Percentiles rank a stretch among this genome's conserved stretches.
phyloP scores from a whole-genome alignment of 2,888 invertebrate species.

The Trachelus troglodyta region DNA sequence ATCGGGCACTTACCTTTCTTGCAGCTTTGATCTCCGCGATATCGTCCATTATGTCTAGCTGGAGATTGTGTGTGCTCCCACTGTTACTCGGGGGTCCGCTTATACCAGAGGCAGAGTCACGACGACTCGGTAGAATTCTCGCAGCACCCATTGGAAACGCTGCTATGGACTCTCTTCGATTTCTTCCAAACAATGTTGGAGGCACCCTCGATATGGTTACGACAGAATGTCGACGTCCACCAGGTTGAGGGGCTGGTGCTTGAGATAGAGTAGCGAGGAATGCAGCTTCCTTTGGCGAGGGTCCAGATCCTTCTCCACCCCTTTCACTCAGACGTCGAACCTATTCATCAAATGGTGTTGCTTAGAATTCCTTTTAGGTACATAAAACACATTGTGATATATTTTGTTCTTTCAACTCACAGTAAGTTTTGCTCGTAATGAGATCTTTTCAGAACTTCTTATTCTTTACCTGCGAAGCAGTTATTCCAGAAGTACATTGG shows the following conservation, averaged over 20 bases:
- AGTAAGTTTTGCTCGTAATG: not conserved
- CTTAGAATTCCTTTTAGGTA: conserved; percentile 11
- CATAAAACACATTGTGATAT: not conserved
- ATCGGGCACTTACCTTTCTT: conserved; percentile 69
- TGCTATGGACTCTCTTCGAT: conserved; percentile 84
- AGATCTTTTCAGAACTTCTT: not conserved
- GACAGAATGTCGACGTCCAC: conserved; percentile 86
- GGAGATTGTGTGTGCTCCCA: conserved; percentile 85
- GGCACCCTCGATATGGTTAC: conserved; percentile 89
- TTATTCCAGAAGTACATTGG: conserved; percentile 86
- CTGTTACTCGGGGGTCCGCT: conserved; percentile 80
- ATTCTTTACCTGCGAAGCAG: conserved; percentile 77
- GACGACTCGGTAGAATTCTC: conserved; percentile 66
- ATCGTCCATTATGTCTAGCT: conserved; percentile 90
- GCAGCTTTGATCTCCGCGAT: conserved; percentile 78
- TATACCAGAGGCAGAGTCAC: conserved; percentile 66
- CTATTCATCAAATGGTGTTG: conserved; percentile 49
- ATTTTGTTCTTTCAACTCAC: conserved; percentile 3
- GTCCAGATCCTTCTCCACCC: conserved; percentile 80
- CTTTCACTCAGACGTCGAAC: conserved; percentile 85
- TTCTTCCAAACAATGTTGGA: conserved; percentile 79
- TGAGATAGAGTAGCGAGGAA: conserved; percentile 85
- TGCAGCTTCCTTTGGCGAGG: conserved; percentile 82
- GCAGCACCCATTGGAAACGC: conserved; percentile 75
- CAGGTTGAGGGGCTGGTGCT: conserved; percentile 77